phyloP scores from a whole-genome alignment of 2,888 invertebrate genomes.

The Alcis repandata region DNA sequence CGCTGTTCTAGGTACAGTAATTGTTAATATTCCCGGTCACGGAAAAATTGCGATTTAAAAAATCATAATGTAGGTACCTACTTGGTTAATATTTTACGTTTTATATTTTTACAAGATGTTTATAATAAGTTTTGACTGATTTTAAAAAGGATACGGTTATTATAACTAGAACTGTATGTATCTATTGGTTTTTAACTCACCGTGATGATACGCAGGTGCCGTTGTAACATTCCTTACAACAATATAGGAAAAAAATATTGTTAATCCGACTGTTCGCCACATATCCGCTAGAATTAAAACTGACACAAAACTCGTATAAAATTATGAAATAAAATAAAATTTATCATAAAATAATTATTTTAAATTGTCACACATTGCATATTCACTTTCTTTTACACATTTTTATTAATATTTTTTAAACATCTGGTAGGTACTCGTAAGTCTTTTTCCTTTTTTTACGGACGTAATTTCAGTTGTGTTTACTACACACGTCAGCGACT shows the following conservation, averaged over 20 bases:
- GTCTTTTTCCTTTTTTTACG: not conserved
- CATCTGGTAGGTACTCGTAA: no score
- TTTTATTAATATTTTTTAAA: not conserved
- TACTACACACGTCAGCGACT: conserved; percentile 56
- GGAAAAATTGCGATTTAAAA: no score
- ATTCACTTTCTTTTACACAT: conserved; percentile 7
- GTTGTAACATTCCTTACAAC: conserved; percentile 56
- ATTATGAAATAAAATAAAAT: conserved; percentile 2
- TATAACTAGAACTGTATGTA: not conserved
- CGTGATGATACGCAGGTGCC: conserved; percentile 58
- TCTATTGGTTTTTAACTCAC: conserved; percentile 59
- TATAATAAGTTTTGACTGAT: no score
- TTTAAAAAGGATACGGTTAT: no score
- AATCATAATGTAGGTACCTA: no score
- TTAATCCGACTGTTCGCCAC: conserved; percentile 53
- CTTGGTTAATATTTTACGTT: not conserved
- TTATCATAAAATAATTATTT: no score
- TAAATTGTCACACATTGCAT: no score
- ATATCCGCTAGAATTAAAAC: conserved; percentile 35
- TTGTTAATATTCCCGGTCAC: no score
- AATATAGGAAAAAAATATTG: conserved; percentile 48
- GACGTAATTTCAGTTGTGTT: conserved; percentile 29
- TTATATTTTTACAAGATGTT: not conserved
- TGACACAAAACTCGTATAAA: not conserved
- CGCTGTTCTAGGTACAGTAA: no score